A percentile compares a stretch with the other conserved stretches of the same genome.
Evolutionary conservation across 2,888 invertebrate genomes (phyloP).

Genomic region (Glyphotaelius pellucidus): DNA sequence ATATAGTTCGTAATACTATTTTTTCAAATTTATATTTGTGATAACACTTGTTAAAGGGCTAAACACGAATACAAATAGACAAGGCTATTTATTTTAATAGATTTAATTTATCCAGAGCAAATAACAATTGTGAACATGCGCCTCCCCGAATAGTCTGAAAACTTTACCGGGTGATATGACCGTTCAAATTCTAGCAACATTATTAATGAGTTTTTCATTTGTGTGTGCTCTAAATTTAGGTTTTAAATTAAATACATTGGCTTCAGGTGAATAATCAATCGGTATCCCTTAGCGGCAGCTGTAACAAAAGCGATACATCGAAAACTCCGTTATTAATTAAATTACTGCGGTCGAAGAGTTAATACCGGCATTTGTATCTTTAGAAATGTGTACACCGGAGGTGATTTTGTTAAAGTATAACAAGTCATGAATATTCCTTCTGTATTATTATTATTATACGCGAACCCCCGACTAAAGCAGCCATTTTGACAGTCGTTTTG

Average conservation of each 20-base stretch:
- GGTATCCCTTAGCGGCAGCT: not conserved
- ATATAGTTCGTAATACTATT: not conserved
- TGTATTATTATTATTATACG: slow-evolving; percentile 23
- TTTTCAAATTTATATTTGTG: not conserved
- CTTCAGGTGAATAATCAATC: not conserved
- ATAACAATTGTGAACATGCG: not conserved
- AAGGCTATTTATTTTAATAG: not conserved
- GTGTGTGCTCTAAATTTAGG: not conserved
- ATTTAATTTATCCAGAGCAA: not conserved
- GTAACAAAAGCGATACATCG: not conserved
- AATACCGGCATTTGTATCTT: not conserved
- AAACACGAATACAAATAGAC: not conserved
- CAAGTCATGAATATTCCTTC: slow-evolving; percentile 25
- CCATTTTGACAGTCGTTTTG: slow-evolving; percentile 44
- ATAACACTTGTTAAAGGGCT: not conserved
- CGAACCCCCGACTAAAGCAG: slow-evolving; percentile 14
- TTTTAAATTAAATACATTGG: not conserved
- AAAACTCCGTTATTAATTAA: not conserved
- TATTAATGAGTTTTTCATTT: not conserved
- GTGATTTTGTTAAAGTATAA: not conserved
- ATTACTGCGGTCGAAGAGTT: not conserved
- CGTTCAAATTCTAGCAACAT: not conserved
- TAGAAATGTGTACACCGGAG: not conserved
- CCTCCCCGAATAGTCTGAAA: too few relatives aligned
- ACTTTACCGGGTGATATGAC: not conserved